Conservation (phyloP, 2,888 invertebrate species). For the Melieria omissa region DNA sequence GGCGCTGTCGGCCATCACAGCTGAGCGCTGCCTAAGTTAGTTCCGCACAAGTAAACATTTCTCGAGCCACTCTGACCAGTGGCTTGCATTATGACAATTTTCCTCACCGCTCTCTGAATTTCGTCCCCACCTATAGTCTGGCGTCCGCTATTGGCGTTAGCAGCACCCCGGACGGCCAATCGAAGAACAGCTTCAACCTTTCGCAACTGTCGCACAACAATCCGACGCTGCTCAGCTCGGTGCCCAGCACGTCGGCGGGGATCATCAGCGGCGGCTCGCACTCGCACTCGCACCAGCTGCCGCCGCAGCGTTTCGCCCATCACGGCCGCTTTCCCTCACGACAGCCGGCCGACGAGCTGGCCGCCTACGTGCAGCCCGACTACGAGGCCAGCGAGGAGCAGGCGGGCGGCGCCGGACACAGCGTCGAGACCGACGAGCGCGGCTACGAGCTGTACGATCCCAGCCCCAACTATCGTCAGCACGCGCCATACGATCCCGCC, state of each 20-base stretch:
- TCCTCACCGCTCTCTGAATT: conserved; percentile 6
- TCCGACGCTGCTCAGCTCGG: conserved; percentile 50
- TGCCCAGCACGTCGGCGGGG: conserved; percentile 58
- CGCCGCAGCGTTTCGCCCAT: conserved; percentile 8
- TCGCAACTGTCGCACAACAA: conserved; percentile 51
- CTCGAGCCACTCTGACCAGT: too few relatives aligned
- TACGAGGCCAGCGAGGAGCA: conserved; percentile 40
- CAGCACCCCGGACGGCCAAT: conserved; percentile 61
- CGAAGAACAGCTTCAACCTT: conserved; percentile 51
- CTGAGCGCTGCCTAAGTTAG: too few relatives aligned
- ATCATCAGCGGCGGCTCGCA: conserved; percentile 45
- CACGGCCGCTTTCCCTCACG: conserved; percentile 20
- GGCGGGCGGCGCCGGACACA: conserved; percentile 22
- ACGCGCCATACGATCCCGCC: conserved; percentile 47
- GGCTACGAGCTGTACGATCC: conserved; percentile 61
- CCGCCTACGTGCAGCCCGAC: conserved; percentile 57
- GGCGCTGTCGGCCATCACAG: too few relatives aligned
- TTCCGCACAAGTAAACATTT: too few relatives aligned
- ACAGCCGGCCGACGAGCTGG: conserved; percentile 39
- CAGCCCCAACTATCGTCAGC: conserved; percentile 57
- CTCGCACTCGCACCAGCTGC: conserved; percentile 31
- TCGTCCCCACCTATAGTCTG: conserved; percentile 48
- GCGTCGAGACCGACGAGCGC: conserved; percentile 48
- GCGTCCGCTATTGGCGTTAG: conserved; percentile 61
- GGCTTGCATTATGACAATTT: not conserved